Base-by-base conservation (phyloP, 1,140 invertebrate species). In the Drosophila rufa region DNA sequence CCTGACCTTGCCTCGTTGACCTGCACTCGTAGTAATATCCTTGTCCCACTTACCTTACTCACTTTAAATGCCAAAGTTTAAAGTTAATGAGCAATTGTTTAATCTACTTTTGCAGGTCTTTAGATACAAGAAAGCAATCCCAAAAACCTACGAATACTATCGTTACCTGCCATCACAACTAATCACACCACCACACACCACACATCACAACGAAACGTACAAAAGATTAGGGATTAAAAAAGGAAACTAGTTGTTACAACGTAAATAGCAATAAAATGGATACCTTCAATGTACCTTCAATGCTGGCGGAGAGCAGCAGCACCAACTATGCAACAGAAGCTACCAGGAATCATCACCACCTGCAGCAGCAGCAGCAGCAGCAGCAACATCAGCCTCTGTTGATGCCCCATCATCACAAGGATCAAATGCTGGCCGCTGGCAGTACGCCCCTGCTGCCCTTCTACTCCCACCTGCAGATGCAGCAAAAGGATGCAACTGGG, bases 401-500 rank as follows among this genome's bases (percentile, higher is more conserved):
- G 25, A 67, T 80, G 67, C 61, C 70, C n/a, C 81, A 86, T 64
- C 83, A 92, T 78, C 86, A 92, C 48, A 92, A 92, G 75, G 91
- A 92, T 83, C 91, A 92, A 70, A 92, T 92, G 91, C 69, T 92
- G 15, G 87, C 75, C 15, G 87, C 86, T 42, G 87, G 91, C 50
- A 92, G 75, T 61, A 75, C 73, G 2, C 87, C 81, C 0, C 68
- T 78, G n/a, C 61, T 90, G 27, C 62, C 85, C 4, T 90, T 83
- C 15, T 90, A 92, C 42, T 43, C 70, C 0, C 81, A 90, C 25
- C 25, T 90, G 56, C 84, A 79, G 15, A 38, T 67, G 46, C 76
- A 78, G 17, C 75, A 80, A 9, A 83, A 84, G 62, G 69, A 86
- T 27, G 58, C 55, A 14, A 42, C 40, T 66, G 48, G 38, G 19